Conservation (phyloP, 2,888 invertebrate genomes). For the Agrypnus murinus region DNA sequence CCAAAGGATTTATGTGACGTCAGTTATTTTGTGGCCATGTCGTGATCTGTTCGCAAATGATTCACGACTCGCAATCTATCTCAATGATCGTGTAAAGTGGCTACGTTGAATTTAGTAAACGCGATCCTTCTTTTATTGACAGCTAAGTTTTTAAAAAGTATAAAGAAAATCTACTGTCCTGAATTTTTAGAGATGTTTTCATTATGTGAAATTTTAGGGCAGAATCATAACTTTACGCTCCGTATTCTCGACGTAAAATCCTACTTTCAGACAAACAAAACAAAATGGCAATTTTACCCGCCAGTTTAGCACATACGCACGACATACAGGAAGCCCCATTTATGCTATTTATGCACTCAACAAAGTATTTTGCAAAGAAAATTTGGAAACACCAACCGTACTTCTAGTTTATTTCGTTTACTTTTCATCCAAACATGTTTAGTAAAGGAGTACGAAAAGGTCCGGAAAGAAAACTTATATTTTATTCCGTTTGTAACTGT, state of each 20-base stretch:
- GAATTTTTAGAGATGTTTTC: not conserved
- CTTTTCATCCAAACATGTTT: constrained; percentile 15
- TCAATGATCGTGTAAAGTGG: constrained; percentile 20
- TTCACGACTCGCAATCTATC: constrained; percentile 22
- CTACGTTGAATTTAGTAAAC: constrained; percentile 9
- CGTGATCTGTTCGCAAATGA: constrained; percentile 17
- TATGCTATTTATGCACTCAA: too few species aligned
- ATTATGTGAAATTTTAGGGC: not conserved
- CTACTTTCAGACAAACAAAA: not conserved
- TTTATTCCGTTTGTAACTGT: constrained; percentile 58
- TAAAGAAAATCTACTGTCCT: too few species aligned
- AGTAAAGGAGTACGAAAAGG: constrained; percentile 35
- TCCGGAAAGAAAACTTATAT: constrained; percentile 51
- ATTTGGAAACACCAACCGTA: not conserved
- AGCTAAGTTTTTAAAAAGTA: too few species aligned
- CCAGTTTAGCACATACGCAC: not conserved
- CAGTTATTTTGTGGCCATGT: constrained; percentile 28
- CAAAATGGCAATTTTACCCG: constrained; percentile 3
- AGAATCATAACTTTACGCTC: not conserved
- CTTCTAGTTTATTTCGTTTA: constrained; percentile 18
- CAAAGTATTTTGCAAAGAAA: not conserved
- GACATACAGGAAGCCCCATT: not conserved
- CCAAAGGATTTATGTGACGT: constrained; percentile 24
- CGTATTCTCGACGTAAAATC: constrained; percentile 2
- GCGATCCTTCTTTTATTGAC: not conserved